Conservation (phyloP, 2,888 invertebrate species). For the Leptothorax acervorum region DNA sequence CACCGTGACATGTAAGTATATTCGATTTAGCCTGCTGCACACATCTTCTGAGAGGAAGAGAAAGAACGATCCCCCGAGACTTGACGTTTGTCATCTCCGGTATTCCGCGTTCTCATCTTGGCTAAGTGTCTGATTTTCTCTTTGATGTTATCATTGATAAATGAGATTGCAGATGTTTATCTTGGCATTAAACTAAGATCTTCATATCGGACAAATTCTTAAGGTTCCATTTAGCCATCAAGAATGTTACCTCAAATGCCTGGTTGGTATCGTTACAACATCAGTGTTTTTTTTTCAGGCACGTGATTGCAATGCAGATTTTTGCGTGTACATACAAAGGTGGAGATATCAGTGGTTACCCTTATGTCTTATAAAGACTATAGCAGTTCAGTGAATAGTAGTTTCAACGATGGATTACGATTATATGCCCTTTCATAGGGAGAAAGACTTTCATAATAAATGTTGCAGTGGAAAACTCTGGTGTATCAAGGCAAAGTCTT, state of each 20-base stretch:
- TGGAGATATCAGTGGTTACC: conserved; percentile 3
- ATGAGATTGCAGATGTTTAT: conserved; percentile 16
- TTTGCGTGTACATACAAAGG: background rate
- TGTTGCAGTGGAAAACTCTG: conserved; percentile 94
- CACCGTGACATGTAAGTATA: conserved; percentile 42
- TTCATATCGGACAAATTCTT: background rate
- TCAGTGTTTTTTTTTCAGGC: background rate
- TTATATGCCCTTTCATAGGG: conserved; percentile 88
- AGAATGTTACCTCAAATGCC: background rate
- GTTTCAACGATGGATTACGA: conserved; percentile 88
- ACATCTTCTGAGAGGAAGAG: background rate
- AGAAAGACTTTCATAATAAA: conserved; percentile 93
- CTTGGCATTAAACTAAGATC: background rate
- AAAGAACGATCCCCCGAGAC: background rate
- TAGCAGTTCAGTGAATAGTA: conserved; percentile 28
- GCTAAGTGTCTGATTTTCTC: background rate
- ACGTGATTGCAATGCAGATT: background rate
- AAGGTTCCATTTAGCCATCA: background rate
- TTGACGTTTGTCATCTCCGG: background rate
- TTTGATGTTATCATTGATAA: conserved; percentile 6
- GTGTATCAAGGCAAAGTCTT: conserved; percentile 91
- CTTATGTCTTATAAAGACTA: conserved; percentile 30
- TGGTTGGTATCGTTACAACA: background rate
- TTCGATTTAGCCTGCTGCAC: background rate
- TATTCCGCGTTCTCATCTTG: background rate